Evolutionary conservation across 2,113 vertebrate genomes (phyloP).

Genomic region (Trinectes maculatus): DNA sequence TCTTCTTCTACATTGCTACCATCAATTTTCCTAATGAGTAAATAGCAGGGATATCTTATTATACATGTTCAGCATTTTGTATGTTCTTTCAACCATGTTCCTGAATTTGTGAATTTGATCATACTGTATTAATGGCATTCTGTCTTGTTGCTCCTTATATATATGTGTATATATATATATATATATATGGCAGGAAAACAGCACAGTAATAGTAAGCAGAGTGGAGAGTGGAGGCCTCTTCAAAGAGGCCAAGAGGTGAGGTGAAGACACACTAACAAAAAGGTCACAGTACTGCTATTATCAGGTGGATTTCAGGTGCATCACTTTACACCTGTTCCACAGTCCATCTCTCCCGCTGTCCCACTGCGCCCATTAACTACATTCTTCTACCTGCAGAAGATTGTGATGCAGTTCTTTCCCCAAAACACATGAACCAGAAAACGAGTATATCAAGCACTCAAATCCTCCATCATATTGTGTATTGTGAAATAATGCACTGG

Average conservation of each 20-base stretch:
- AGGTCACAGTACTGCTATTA: slow-evolving; percentile 32
- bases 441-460: neutral
- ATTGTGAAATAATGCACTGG: neutral
- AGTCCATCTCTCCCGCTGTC: slow-evolving; percentile 20
- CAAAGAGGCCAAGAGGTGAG: slow-evolving; percentile 21
- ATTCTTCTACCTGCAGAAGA: slow-evolving; percentile 39
- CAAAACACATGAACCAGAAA: too few relatives aligned
- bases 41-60: too few relatives aligned
- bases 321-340: slow-evolving; percentile 48
- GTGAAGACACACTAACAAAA: slow-evolving; percentile 23
- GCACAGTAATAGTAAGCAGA: slow-evolving; percentile 1
- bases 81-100: too few relatives aligned
- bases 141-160: neutral
- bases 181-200: neutral
- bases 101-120: too few relatives aligned
- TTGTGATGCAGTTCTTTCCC: neutral
- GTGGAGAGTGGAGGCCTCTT: too few relatives aligned
- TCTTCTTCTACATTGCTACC: slow-evolving; percentile 86
- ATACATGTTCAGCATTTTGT: too few relatives aligned
- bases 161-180: neutral
- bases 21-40: slow-evolving; percentile 86
- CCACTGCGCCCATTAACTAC: slow-evolving; percentile 13
- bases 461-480: too few relatives aligned
- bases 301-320: slow-evolving; percentile 31
- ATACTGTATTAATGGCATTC: neutral